phyloP scores from a whole-genome alignment of 2,888 invertebrate species.

The Yponomeuta cagnagella region DNA sequence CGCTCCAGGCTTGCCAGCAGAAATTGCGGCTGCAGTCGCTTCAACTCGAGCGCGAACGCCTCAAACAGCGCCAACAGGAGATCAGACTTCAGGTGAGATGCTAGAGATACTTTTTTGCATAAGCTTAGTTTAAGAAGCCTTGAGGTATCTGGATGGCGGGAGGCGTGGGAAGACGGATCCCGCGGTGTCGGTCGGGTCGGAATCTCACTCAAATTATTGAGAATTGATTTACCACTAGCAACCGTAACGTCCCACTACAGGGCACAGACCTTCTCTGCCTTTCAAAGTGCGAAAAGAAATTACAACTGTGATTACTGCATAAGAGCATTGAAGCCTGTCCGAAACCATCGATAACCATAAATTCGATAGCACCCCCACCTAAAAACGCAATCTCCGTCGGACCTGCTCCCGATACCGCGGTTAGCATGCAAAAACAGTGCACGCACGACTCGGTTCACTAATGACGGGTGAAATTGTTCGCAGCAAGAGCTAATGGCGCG shows the following conservation, averaged over 20 bases:
- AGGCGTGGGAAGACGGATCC: too few species aligned
- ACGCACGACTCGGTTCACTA: constrained; percentile 8
- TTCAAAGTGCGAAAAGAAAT: too few species aligned
- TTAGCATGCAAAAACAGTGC: background rate
- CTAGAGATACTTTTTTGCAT: constrained; percentile 1
- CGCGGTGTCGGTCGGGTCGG: too few species aligned
- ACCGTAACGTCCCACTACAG: too few species aligned
- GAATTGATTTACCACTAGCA: too few species aligned
- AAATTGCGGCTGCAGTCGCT: constrained; percentile 87
- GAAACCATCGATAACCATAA: background rate
- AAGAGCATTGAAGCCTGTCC: too few species aligned
- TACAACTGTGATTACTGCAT: too few species aligned
- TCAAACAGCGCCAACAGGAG: constrained; percentile 92
- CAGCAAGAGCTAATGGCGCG: constrained; percentile 85
- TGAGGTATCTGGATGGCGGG: too few species aligned
- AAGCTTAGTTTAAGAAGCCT: too few species aligned
- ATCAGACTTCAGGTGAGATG: constrained; percentile 85
- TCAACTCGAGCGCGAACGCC: constrained; percentile 90
- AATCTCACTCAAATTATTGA: too few species aligned
- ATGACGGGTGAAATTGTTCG: constrained; percentile 28
- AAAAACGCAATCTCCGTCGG: background rate
- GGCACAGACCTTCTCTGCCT: too few species aligned
- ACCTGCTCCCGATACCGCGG: background rate
- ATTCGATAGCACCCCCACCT: background rate
- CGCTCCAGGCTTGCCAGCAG: constrained; percentile 81